A percentile compares a stretch with the other conserved stretches of the same genome.
Conservation (phyloP, 2,888 invertebrate genomes). For the Cancer borealis region DNA sequence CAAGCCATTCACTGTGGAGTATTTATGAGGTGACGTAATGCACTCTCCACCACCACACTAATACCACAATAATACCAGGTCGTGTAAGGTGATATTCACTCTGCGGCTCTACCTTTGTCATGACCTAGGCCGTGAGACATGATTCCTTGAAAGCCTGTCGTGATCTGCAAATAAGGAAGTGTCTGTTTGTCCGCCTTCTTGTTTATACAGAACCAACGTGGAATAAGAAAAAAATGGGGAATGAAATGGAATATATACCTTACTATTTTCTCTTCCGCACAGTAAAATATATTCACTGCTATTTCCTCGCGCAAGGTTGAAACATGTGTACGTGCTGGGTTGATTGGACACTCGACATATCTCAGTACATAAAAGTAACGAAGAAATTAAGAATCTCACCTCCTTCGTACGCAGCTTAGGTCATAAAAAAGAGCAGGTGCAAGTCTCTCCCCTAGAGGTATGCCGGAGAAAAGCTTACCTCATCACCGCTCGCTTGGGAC, state of each 20-base stretch:
- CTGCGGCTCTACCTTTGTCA: not conserved
- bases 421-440: slow-evolving; percentile 37
- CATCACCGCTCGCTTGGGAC: not conserved
- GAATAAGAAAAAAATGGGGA: not conserved
- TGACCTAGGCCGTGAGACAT: not conserved
- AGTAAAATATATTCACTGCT: not conserved
- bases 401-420: not conserved
- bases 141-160: not conserved
- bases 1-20: too few species aligned
- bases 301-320: not conserved
- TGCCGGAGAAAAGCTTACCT: slow-evolving; percentile 24
- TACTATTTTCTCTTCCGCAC: not conserved
- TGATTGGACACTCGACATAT: not conserved
- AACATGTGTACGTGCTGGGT: not conserved
- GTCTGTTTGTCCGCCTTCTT: slow-evolving; percentile 2
- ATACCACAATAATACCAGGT: not conserved
- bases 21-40: too few species aligned
- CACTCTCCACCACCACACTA: too few species aligned
- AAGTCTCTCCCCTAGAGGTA: slow-evolving; percentile 31
- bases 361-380: not conserved
- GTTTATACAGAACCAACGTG: not conserved
- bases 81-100: not conserved
- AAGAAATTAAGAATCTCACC: not conserved
- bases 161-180: slow-evolving; percentile 16
- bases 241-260: not conserved